Conservation (phyloP, 2,113 vertebrate genomes). For the Lethenteron reissneri region DNA sequence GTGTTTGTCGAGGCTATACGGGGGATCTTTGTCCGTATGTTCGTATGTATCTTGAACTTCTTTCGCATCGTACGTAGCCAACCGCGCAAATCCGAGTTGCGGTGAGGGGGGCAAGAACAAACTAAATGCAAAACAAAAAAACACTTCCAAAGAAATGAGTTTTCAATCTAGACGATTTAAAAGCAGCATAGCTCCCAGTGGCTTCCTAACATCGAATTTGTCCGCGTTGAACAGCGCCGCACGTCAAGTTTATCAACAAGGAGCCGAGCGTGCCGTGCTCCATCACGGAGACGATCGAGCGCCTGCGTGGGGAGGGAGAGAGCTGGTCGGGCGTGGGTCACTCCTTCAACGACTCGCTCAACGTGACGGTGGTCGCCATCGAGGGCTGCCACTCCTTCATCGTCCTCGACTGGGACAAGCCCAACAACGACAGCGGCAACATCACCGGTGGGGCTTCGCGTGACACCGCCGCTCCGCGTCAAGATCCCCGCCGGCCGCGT, state of each 20-base stretch:
- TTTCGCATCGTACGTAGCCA: background rate
- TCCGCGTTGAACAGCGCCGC: slow-evolving; percentile 29
- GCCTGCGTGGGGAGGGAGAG: slow-evolving; percentile 39
- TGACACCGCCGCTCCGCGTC: too few relatives aligned
- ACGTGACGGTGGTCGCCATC: slow-evolving; percentile 77
- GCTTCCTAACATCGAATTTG: background rate
- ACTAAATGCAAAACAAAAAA: background rate
- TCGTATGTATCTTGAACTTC: too few relatives aligned
- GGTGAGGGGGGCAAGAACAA: background rate
- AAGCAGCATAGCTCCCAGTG: background rate
- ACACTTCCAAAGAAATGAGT: background rate
- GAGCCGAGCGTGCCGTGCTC: slow-evolving; percentile 60
- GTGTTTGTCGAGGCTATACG: too few relatives aligned
- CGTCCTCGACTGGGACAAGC: slow-evolving; percentile 68
- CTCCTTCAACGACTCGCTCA: slow-evolving; percentile 23
- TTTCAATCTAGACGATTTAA: background rate
- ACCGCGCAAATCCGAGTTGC: background rate
- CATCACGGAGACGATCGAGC: slow-evolving; percentile 53
- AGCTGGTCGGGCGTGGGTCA: slow-evolving; percentile 47
- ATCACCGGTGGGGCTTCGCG: slow-evolving; percentile 37
- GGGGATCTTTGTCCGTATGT: too few relatives aligned
- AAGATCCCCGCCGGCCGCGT: too few relatives aligned
- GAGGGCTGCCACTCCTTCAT: slow-evolving; percentile 82
- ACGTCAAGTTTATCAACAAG: slow-evolving; percentile 74
- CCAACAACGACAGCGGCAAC: slow-evolving; percentile 61